Evolutionary conservation across 2,888 invertebrate genomes (phyloP).

Genomic region (Bimastos eiseni): DNA sequence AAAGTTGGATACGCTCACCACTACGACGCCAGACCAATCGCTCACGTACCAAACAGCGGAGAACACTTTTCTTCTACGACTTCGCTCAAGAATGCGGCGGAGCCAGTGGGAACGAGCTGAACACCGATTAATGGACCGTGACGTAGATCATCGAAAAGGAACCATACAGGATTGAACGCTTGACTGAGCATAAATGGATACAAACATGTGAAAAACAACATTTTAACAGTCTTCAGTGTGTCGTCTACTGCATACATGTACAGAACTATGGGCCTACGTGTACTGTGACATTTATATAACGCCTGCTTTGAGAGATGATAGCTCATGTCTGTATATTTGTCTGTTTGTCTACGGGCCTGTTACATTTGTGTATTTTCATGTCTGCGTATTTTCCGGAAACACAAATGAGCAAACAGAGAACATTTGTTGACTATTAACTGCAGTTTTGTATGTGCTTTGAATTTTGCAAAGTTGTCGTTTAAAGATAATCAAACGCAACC

Average conservation of each 20-base stretch:
- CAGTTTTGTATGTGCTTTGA: background rate
- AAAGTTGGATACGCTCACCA: background rate
- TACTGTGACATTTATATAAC: background rate
- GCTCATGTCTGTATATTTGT: background rate
- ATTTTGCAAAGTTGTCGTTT: background rate
- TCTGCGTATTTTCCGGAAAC: background rate
- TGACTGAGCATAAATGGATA: background rate
- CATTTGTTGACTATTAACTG: background rate
- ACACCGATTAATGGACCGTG: background rate
- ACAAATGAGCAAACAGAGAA: background rate
- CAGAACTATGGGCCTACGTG: too few relatives aligned
- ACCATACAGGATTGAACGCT: background rate
- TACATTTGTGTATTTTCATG: background rate
- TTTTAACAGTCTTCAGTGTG: background rate
- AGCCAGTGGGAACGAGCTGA: background rate
- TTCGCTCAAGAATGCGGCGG: background rate
- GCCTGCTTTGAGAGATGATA: background rate
- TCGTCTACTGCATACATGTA: background rate
- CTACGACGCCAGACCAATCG: constrained; percentile 22
- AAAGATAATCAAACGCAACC: background rate
- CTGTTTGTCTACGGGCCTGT: too few relatives aligned
- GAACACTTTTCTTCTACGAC: constrained; percentile 19
- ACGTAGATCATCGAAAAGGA: background rate
- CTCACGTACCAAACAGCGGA: constrained; percentile 28
- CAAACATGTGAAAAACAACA: background rate